These are phyloP conservation scores for Zaprionus inermis DNA, from an alignment of 1,140 invertebrate species.

Conservation along the genomic window DNA sequence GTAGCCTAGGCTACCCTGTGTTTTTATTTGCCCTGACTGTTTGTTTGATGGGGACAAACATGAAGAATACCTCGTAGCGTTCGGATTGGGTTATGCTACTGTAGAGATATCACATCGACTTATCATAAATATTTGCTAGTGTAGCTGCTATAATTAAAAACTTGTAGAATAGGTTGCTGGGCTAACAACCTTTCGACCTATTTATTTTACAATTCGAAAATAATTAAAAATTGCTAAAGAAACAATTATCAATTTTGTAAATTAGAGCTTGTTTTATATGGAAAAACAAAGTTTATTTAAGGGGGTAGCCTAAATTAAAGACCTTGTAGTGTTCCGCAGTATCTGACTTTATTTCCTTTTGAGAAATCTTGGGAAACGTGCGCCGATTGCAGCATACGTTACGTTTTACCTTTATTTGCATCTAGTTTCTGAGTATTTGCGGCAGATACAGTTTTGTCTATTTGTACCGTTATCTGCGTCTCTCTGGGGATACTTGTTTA, in stretches of 20 bases:
- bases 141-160: neutral
- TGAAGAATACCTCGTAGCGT: conserved; percentile 16
- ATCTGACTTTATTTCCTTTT: neutral
- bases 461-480: conserved; percentile 50
- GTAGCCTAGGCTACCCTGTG: conserved; percentile 60
- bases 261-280: neutral
- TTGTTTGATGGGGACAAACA: conserved; percentile 63
- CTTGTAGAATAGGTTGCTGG: neutral
- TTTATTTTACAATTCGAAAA: neutral
- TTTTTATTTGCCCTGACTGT: conserved; percentile 71
- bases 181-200: neutral
- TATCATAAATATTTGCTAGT: neutral
- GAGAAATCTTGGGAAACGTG: neutral
- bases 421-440: conserved; percentile 59
- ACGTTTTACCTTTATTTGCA: neutral
- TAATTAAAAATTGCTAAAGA: neutral
- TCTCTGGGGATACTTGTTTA: conserved; percentile 57
- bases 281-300: neutral
- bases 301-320: neutral
- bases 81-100: neutral
- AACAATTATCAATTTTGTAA: too few relatives aligned
- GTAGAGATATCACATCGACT: neutral
- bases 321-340: neutral
- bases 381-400: neutral
- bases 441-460: conserved; percentile 44